Evolutionary conservation across 2,888 invertebrate species (phyloP).

Genomic region (Bimastos eiseni): DNA sequence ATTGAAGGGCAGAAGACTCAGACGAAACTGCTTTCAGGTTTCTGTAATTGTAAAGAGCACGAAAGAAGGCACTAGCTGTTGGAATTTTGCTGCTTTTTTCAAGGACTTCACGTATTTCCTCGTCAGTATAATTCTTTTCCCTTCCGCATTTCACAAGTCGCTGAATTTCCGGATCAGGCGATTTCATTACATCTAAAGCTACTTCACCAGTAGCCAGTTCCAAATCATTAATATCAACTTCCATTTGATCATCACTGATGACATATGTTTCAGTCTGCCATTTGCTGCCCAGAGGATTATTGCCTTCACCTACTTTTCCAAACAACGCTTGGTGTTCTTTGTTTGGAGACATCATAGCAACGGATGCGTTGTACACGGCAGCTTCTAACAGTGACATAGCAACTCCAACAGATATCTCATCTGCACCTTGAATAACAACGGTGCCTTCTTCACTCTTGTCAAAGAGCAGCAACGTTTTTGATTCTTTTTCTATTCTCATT

Average conservation of each 20-base stretch:
- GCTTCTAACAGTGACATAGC: conserved; percentile 18
- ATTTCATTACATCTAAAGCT: not conserved
- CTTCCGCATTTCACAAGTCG: conserved; percentile 10
- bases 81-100: not conserved
- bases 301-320: not conserved
- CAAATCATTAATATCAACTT: conserved; percentile 1
- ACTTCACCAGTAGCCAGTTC: not conserved
- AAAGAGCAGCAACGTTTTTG: conserved; percentile 1
- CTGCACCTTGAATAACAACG: conserved; percentile 5
- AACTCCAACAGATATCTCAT: not conserved
- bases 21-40: conserved; percentile 10
- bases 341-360: not conserved
- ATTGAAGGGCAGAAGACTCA: not conserved
- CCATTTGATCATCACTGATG: not conserved
- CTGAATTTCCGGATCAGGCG: conserved; percentile 19
- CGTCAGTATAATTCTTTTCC: not conserved
- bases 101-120: conserved; percentile 20
- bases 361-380: not conserved
- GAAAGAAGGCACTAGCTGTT: conserved; percentile 17
- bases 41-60: not conserved
- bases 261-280: not conserved
- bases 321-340: not conserved
- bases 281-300: not conserved
- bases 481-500: conserved; percentile 18
- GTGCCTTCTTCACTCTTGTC: not conserved